Base-by-base conservation (phyloP, 1,140 invertebrate species). In the Philopotamus ludificatus region DNA sequence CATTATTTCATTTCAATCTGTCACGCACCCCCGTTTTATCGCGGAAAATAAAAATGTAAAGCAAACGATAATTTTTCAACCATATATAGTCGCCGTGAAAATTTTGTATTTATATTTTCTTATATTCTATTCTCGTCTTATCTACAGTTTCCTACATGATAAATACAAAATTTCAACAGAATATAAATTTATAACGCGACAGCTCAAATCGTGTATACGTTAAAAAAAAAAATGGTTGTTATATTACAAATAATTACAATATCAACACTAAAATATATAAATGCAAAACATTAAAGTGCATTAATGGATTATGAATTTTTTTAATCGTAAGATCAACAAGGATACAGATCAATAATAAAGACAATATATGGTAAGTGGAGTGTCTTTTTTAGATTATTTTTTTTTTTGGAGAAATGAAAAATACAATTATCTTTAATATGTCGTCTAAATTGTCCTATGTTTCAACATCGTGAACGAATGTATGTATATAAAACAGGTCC, bases 141-240 rank as follows among this genome's bases (percentile, higher is more conserved):
- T 80, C 78, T 79, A 80, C 78, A 80, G 73, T 77, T 80, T 78
- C 76, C 77, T 78, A 80, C 77, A 77, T 78, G 74, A 81, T 81
- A 81, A 81, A 81, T 81, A 81, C 79, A 81, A 81, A 81, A 81
- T 80, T 81, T 81, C 79, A 80, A 79, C 76, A 72, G 72, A 73
- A 63, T 69, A 71, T 69, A 70, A 78, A 76, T 74, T 77, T 44
- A 70, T 70, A 79, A 81, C 76, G 74, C 78, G 78, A 68, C 76
- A 77, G 75, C 77, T 76, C 74, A 74, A 75, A 34, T 78, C 79
- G n/a, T n/a, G 76, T 77, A 77, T 69, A 75, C 78, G 77, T 77
- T 77, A 76, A 78, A n/a, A n/a, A n/a, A n/a, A n/a, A n/a, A n/a
- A 74, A 77, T 67, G 76, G 77, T 79, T 77, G 78, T 75, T 80